Evolutionary conservation across 2,797 vertebrate genomes (phyloP).

Genomic region (Morus bassanus): DNA sequence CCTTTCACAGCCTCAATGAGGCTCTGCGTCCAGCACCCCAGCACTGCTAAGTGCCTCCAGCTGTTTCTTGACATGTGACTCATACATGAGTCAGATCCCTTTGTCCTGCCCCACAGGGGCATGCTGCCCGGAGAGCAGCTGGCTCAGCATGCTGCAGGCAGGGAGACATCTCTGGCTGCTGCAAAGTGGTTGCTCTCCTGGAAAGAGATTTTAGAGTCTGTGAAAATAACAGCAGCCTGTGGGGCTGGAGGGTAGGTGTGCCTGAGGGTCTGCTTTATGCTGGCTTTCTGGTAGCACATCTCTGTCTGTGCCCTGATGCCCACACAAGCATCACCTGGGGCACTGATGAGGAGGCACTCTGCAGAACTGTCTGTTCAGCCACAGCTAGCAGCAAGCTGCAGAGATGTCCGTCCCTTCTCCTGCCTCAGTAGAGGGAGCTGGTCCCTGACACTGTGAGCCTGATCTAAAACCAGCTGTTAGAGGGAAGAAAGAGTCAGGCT

Average conservation of each 20-base stretch:
- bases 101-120: accelerated
- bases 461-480: not conserved
- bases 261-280: not conserved
- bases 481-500: not conserved
- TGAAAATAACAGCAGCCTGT: accelerated
- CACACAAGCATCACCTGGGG: not conserved
- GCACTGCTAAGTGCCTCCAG: not conserved
- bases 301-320: not conserved
- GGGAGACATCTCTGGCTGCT: not conserved
- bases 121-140: not conserved
- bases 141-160: accelerated
- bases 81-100: not conserved
- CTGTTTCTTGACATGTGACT: not conserved
- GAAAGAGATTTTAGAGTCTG: not conserved
- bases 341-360: accelerated
- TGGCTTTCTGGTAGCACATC: not conserved
- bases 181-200: not conserved
- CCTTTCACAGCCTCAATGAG: not conserved
- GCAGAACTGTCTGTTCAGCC: not conserved
- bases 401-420: not conserved
- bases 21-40: not conserved
- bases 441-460: not conserved
- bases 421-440: not conserved
- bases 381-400: not conserved
- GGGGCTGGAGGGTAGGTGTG: not conserved